Conservation (phyloP, 1,140 invertebrate species). For the Trachymyrmex septentrionalis region DNA sequence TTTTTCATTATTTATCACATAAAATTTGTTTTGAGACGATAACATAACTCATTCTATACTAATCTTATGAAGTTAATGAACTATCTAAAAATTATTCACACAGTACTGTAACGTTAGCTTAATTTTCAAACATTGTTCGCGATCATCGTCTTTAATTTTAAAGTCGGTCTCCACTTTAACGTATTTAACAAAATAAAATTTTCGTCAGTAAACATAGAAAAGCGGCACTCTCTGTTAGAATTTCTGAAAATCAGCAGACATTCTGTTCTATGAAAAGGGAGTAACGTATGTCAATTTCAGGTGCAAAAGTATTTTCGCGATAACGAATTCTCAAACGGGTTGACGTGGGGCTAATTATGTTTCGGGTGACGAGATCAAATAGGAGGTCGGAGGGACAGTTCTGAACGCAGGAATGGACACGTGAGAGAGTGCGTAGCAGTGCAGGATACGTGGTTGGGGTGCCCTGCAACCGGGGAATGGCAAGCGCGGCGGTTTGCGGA, state of each 20-base stretch:
- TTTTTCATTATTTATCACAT: neutral
- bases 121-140: neutral
- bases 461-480: constrained; percentile 71
- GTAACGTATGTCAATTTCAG: constrained; percentile 59
- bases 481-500: constrained; percentile 82
- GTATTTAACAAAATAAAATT: neutral
- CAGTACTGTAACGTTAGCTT: neutral
- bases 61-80: neutral
- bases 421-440: constrained; percentile 59
- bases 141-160: constrained; percentile 25
- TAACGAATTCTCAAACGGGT: constrained; percentile 74
- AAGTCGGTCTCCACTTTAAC: neutral
- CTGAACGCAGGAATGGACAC: constrained; percentile 70
- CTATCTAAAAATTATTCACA: neutral
- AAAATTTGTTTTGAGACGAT: neutral
- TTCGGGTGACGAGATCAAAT: constrained; percentile 82
- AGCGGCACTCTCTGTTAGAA: neutral
- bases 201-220: constrained; percentile 10
- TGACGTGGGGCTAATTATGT: constrained; percentile 78
- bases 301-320: constrained; percentile 38
- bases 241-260: constrained; percentile 13
- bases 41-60: neutral
- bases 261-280: neutral
- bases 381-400: constrained; percentile 71
- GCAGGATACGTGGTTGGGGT: constrained; percentile 60